phyloP scores from a whole-genome alignment of 2,888 invertebrate species.

The Sinohyriopsis cumingii region DNA sequence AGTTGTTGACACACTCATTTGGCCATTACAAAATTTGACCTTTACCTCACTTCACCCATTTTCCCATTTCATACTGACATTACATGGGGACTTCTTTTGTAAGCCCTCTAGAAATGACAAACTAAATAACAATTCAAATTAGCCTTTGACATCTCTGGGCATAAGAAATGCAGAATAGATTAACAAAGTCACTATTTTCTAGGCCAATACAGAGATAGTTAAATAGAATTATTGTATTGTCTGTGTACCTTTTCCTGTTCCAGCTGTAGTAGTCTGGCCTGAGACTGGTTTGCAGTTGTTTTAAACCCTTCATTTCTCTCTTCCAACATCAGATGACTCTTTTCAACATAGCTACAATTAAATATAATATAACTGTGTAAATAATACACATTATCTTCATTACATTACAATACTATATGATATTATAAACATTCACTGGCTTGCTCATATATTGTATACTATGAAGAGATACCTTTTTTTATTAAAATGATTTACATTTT shows the following conservation, averaged over 20 bases:
- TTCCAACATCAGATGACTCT: constrained; percentile 68
- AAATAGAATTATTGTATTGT: background rate
- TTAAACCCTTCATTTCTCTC: constrained; percentile 68
- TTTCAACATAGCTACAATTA: constrained; percentile 64
- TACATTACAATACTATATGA: background rate
- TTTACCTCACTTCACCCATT: too few relatives aligned
- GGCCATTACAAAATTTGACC: too few relatives aligned
- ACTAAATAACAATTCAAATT: too few relatives aligned
- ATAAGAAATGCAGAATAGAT: too few relatives aligned
- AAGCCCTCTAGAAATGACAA: too few relatives aligned
- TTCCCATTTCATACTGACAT: too few relatives aligned
- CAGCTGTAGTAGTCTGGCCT: constrained; percentile 62
- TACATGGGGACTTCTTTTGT: too few relatives aligned
- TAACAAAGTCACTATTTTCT: too few relatives aligned
- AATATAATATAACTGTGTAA: constrained; percentile 1
- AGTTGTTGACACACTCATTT: too few relatives aligned
- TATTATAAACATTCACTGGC: background rate
- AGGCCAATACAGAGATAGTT: background rate
- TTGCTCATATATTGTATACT: background rate
- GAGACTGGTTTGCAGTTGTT: constrained; percentile 61
- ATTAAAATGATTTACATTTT: too few relatives aligned
- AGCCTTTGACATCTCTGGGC: too few relatives aligned
- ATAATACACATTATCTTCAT: background rate
- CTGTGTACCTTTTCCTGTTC: constrained; percentile 69
- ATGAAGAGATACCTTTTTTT: background rate